These are phyloP conservation scores for Pteropus rufus DNA, from an alignment of 2,797 vertebrate species.

Conservation along the genomic window DNA sequence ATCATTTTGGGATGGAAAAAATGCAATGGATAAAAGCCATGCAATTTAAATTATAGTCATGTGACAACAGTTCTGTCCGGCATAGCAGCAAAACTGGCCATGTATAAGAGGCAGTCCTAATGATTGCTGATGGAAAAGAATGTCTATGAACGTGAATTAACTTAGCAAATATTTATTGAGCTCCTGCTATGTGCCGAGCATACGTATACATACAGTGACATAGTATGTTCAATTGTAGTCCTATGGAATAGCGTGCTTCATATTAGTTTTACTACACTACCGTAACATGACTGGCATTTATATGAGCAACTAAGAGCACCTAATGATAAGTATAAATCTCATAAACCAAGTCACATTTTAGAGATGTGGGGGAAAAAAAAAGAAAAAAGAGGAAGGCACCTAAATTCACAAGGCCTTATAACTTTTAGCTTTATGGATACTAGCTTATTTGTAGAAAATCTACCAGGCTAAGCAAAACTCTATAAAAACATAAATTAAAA, in stretches of 20 bases:
- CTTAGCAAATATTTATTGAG: constrained; percentile 30
- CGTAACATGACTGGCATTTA: not conserved
- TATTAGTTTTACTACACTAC: not conserved
- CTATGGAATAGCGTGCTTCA: not conserved
- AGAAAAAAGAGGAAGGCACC: not conserved
- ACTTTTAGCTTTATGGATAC: not conserved
- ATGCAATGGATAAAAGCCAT: constrained; percentile 41
- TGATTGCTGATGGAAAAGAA: not conserved
- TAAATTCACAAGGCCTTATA: not conserved
- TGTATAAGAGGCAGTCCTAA: not conserved
- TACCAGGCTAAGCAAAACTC: constrained; percentile 6
- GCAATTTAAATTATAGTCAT: constrained; percentile 43
- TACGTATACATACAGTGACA: not conserved
- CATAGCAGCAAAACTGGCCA: not conserved
- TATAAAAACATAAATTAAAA: constrained; percentile 25
- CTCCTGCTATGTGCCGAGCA: not conserved
- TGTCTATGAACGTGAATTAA: not conserved
- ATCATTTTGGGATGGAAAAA: constrained; percentile 52
- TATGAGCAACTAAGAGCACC: not conserved
- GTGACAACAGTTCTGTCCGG: not conserved
- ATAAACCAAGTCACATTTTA: constrained; percentile 2
- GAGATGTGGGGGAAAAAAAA: not conserved
- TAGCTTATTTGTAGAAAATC: not conserved
- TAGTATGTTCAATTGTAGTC: not conserved
- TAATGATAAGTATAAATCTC: constrained; percentile 11